These are phyloP conservation scores for Silurus meridionalis DNA, from an alignment of 2,113 vertebrate genomes.

Conservation along the genomic window DNA sequence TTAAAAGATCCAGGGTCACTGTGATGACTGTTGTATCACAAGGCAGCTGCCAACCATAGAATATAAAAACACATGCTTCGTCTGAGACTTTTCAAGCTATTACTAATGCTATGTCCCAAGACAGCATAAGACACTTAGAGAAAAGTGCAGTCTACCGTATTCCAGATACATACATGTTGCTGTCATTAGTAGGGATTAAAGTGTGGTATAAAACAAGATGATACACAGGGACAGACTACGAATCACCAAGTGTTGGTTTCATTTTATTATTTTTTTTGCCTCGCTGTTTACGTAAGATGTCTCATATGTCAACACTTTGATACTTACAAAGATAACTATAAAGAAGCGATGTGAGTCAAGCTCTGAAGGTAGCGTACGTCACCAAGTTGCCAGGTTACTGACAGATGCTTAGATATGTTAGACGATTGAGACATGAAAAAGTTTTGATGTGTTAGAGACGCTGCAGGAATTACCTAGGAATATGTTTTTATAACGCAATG, in stretches of 20 bases:
- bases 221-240: not conserved
- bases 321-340: not conserved
- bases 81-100: not conserved
- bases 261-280: not conserved
- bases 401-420: not conserved
- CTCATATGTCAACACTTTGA: not conserved
- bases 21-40: not conserved
- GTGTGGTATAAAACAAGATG: not conserved
- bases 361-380: not conserved
- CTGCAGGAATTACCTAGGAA: not conserved
- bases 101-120: not conserved
- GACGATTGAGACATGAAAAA: not conserved
- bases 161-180: not conserved
- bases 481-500: conserved; percentile 27
- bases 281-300: not conserved
- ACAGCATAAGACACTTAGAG: not conserved
- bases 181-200: not conserved
- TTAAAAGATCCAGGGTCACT: not conserved
- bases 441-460: not conserved
- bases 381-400: not conserved
- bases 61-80: not conserved
- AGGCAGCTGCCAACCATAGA: not conserved
- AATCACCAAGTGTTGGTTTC: not conserved
- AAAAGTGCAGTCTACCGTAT: not conserved
- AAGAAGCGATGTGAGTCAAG: not conserved